phyloP scores from a whole-genome alignment of 2,797 vertebrate genomes.

The Periophthalmus magnuspinnatus region DNA sequence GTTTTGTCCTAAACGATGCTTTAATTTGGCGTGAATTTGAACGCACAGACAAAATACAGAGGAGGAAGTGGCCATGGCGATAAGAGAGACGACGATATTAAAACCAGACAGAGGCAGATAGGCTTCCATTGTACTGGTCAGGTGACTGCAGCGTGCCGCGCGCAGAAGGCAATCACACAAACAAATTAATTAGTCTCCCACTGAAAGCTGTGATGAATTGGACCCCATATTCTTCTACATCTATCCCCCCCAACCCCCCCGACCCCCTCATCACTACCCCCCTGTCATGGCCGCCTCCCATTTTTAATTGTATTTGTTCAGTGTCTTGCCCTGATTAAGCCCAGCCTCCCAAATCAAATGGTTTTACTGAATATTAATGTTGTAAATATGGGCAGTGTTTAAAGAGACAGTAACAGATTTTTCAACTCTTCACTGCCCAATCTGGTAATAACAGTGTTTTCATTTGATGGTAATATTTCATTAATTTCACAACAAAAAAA shows the following conservation, averaged over 20 bases:
- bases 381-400: background rate
- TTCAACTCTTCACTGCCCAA: no score
- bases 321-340: slow-evolving; percentile 37
- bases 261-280: slow-evolving; percentile 1
- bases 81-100: slow-evolving; percentile 36
- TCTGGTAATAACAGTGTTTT: background rate
- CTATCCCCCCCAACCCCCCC: background rate
- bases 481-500: background rate
- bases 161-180: slow-evolving; percentile 80
- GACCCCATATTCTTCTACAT: slow-evolving; percentile 30
- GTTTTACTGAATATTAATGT: slow-evolving; percentile 11
- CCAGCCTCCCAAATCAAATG: slow-evolving; percentile 17
- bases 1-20: background rate
- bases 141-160: slow-evolving; percentile 31
- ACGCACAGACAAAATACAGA: slow-evolving; percentile 41
- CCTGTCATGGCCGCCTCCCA: slow-evolving; percentile 5
- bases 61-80: slow-evolving; percentile 35
- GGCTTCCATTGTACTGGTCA: slow-evolving; percentile 27
- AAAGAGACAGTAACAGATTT: no score
- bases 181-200: slow-evolving; percentile 82
- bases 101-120: slow-evolving; percentile 24
- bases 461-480: no score
- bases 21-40: slow-evolving; percentile 28
- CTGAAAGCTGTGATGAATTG: slow-evolving; percentile 77
- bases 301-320: slow-evolving; percentile 67